Evolutionary conservation across 92 coral and sea anemone species (phyloP), one percentile per base, ranked within the genome.

Genomic region (Phenganax stokvisi): DNA sequence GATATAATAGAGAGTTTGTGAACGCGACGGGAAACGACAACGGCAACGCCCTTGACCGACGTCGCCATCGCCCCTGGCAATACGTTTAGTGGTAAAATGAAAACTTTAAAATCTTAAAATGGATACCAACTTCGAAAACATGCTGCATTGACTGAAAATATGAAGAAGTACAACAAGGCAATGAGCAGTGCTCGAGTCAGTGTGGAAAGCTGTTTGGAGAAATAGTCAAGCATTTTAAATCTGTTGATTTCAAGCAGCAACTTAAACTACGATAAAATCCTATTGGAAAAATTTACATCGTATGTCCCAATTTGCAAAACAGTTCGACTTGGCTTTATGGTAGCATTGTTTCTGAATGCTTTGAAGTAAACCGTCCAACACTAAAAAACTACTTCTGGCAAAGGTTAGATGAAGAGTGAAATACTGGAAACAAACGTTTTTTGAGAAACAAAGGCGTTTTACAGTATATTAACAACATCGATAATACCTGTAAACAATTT

Each of bases 131-230:
- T 66, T 66, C 12, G 72, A 12, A 15, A 66, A 51, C 25, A 66
- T 29, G 51, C 3, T 37, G 47, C 72, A 66, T 17, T 16, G 6
- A 66, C 72, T 27, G 20, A 66, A 44, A 4, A 66, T 44, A 66
- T 27, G 51, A 66, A 66, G 47, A 16, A 27, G 31, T 66, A 27
- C 15, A 66, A 66, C 72, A 66, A 17, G 8, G 72, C 72, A 44
- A 66, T 66, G 72, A 66, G 72, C 51, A 27, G 51, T 10, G 72
- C 27, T 66, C 1, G 72, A 10, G 70, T 64, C 20, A 64, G 70
- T 25, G 72, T 66, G 9, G 72, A 66, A 66, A 51, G 72, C 3
- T 25, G 9, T 66, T 66, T 66, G 72, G 72, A 66, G 72, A 66
- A 66, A 30, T 66, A 27, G 72, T 66, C 8, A 66, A 66, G 31